Conservation (phyloP, 2,888 invertebrate species). For the Atethmia centrago region DNA sequence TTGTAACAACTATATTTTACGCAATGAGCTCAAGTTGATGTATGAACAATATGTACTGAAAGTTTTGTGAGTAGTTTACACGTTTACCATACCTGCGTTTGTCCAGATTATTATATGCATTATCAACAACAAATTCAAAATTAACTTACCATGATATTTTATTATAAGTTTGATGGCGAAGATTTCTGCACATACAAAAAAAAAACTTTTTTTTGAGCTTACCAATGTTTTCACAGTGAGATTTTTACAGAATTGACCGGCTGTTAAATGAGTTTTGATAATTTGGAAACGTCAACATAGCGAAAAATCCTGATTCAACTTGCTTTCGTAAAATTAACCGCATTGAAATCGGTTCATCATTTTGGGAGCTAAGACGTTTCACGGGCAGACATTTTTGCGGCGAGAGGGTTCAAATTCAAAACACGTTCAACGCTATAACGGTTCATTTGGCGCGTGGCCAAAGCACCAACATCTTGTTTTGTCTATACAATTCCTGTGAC, state of each 20-base stretch:
- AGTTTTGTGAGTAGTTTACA: slow-evolving; percentile 4
- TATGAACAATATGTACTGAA: slow-evolving; percentile 26
- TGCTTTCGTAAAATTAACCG: not conserved
- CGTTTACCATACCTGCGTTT: not conserved
- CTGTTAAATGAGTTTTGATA: not conserved
- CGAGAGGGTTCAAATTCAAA: no score
- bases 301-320: not conserved
- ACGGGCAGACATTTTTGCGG: no score
- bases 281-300: not conserved
- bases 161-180: no score
- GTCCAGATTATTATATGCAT: not conserved
- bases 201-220: no score
- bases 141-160: no score
- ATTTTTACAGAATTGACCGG: no score
- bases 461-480: not conserved
- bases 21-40: slow-evolving; percentile 50
- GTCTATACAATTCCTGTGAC: not conserved
- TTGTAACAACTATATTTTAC: slow-evolving; percentile 57
- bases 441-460: no score
- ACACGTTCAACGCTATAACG: not conserved
- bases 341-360: not conserved
- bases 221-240: no score
- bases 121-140: no score
- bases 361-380: not conserved
- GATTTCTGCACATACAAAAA: no score